Conservation (phyloP, 2,888 invertebrate species). For the Drosophila prostipennis region DNA sequence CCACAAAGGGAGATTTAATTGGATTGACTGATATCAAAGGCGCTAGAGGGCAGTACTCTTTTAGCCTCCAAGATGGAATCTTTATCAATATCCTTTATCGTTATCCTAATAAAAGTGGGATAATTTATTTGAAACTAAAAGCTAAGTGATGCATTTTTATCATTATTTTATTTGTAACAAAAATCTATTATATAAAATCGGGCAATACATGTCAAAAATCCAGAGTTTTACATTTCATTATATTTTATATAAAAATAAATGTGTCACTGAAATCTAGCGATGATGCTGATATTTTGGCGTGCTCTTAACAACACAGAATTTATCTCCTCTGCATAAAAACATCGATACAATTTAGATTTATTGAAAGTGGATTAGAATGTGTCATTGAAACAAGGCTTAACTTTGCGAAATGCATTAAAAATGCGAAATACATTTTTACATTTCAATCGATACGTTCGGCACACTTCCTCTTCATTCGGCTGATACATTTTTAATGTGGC, state of each 20-base stretch:
- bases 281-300: neutral
- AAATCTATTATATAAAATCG: neutral
- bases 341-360: neutral
- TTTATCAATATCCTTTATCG: neutral
- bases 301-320: neutral
- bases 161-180: too few species aligned
- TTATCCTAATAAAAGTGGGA: neutral
- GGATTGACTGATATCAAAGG: constrained; percentile 36
- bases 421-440: neutral
- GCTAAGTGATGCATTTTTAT: too few species aligned
- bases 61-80: neutral
- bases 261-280: neutral
- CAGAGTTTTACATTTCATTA: neutral
- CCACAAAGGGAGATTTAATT: constrained; percentile 30
- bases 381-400: neutral
- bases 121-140: neutral
- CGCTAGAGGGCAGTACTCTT: neutral
- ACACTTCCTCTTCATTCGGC: constrained; percentile 21
- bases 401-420: neutral
- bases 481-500: constrained; percentile 67
- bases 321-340: neutral
- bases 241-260: neutral
- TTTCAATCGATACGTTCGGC: constrained; percentile 12
- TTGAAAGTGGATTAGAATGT: constrained; percentile 1
- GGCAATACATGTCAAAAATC: neutral